Base-by-base conservation (phyloP, 2,888 invertebrate species). In the Eupeodes luniger region DNA sequence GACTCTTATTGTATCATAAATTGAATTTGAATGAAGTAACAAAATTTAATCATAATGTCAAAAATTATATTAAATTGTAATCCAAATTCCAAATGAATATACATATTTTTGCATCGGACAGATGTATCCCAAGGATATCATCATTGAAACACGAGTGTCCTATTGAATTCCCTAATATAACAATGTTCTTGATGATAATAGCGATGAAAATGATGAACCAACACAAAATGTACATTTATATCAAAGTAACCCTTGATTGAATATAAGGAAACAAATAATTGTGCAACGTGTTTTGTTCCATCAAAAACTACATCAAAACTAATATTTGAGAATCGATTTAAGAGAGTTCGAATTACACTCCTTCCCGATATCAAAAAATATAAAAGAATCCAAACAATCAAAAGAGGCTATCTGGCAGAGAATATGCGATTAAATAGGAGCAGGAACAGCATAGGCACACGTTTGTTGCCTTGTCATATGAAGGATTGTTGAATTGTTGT, bases 331-430 rank as follows among this genome's bases (percentile, higher is more conserved):
- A 66, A 64, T 49, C 66, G 72, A 40, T 81, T 64, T 79, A 75
- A 66, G 76, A 86, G 77, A 74, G 88, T 74, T 88, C 88, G 61
- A 81, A 81, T 88, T 88, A 88, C 88, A 88, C 62, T 88, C 72
- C 72, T 74, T 78, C 53, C 66, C 49, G 10, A 55, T 16, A 36
- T 14, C 9, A 66, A 49, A 62, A 9, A 62, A 62, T 3, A 66
- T 2, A 64, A 69, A 34, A 59, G 49, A 81, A 81, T 61, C 53
- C 80, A 74, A 78, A 85, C 67, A 84, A 88, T 88, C 85, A 74
- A 78, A 88, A 84, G 77, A 77, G 85, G 81, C 81, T 81, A 84
- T 88, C 53, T 85, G 69, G 47, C 12, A 81, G 64, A 55, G 59
- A 81, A 81, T 64, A 81, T 64, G 34, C 49, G 79, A 79, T 78